A percentile compares a stretch with the other conserved stretches of the same genome.
phyloP scores from a whole-genome alignment of 2,797 vertebrate species.

The Ciconia nigra region DNA sequence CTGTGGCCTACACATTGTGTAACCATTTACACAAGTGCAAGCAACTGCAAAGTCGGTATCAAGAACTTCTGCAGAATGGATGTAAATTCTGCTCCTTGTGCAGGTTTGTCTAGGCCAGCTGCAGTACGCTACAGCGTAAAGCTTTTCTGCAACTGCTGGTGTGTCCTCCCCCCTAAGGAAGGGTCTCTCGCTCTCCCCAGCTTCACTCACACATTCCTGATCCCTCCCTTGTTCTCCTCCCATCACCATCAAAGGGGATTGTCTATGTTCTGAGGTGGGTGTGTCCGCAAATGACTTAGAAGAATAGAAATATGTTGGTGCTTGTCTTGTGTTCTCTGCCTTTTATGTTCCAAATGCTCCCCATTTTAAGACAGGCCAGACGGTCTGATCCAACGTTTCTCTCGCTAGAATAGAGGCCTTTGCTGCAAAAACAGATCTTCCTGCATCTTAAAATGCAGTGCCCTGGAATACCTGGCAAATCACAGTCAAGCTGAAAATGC shows the following conservation, averaged over 20 bases:
- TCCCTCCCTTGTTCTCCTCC: background rate
- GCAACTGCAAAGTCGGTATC: accelerated
- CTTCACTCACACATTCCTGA: background rate
- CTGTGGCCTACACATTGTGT: background rate
- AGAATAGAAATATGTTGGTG: background rate
- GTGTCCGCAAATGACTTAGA: background rate
- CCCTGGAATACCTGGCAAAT: background rate
- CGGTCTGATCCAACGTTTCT: background rate
- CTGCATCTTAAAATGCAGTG: background rate
- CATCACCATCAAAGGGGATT: background rate
- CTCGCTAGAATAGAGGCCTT: background rate
- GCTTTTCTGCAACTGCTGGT: background rate
- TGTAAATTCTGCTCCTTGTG: accelerated
- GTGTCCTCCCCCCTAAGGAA: background rate
- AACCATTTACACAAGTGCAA: accelerated
- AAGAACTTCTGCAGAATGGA: background rate
- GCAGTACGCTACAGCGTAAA: accelerated
- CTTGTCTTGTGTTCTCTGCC: background rate
- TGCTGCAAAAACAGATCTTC: background rate
- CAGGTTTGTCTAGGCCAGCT: background rate
- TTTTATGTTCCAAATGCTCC: background rate
- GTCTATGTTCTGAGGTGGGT: background rate
- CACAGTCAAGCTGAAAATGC: background rate
- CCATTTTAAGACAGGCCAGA: background rate
- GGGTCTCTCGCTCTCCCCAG: accelerated